Base-by-base conservation (phyloP, 2,113 vertebrate genomes). In the Onychostoma macrolepis region DNA sequence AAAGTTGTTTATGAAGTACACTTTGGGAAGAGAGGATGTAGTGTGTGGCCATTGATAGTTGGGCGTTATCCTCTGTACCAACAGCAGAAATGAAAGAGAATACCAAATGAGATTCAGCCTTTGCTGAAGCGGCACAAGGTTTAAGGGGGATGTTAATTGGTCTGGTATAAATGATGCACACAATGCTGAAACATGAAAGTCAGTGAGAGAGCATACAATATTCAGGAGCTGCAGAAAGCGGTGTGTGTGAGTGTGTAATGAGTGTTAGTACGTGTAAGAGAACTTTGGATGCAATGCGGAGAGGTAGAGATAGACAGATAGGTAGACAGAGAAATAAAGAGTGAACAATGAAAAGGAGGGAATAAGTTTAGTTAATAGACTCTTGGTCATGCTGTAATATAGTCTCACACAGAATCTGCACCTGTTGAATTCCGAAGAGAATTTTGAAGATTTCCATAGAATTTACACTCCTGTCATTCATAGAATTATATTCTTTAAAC, bases 41-140 rank as follows among this genome's bases (percentile, higher is more conserved):
- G 45, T 41, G 45, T 36, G 82, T 84, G 67, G 65, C 33, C 82
- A 71, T 24, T 43, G 30, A 45, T 69, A 84, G 61, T 30, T 87
- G 78, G 50, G 13, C 17, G 48, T 38, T 79, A 17, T 79, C 24
- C 45, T n/a, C 24, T 69, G 33, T 28, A 38, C 36, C 77, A 77
- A 53, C 86, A 85, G 85, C 88, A 77, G 71, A 86, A 91, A 92
- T 90, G 84, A 92, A 93, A 93, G 90, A 80, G 92, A 92, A 92
- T 93, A 89, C 28, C n/a, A 90, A 91, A 93, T 92, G 81, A 88
- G 87, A 83, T 41, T 50, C 81, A 65, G 65, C 28, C 41, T 53
- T 48, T 84, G 67, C 83, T 61, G 86, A 88, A 79, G 41, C 43
- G 30, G 56, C 63, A 65, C 50, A 71, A 38, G 26, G 74, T 83